These are phyloP conservation scores for Zapornia atra DNA, from an alignment of 2,113 vertebrate species.

Conservation along the genomic window DNA sequence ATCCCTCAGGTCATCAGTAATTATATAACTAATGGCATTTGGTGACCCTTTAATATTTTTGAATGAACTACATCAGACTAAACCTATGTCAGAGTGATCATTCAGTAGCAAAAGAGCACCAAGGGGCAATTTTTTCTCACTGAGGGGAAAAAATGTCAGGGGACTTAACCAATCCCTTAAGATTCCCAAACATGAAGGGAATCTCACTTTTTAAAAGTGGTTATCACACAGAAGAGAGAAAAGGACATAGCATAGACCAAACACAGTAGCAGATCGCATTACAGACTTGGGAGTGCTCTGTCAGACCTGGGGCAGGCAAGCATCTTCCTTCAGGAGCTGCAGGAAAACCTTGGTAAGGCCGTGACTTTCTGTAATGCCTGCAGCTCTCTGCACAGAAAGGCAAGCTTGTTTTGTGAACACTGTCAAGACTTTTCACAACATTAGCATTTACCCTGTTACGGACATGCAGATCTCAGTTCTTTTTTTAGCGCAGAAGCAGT, in stretches of 20 bases:
- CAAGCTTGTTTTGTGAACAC: neutral
- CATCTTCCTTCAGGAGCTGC: neutral
- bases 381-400: neutral
- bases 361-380: neutral
- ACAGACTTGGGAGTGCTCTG: neutral
- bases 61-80: neutral
- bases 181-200: neutral
- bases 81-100: neutral
- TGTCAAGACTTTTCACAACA: neutral
- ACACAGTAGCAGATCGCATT: neutral
- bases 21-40: neutral
- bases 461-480: neutral
- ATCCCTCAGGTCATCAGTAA: neutral
- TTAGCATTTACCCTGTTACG: neutral
- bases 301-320: neutral
- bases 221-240: neutral
- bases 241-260: neutral
- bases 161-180: neutral
- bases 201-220: neutral
- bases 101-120: neutral
- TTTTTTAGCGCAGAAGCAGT: neutral
- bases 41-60: neutral
- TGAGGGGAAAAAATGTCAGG: neutral
- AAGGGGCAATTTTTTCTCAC: neutral
- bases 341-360: neutral